Evolutionary conservation across 2,888 invertebrate species (phyloP), one percentile per base, ranked within the genome.

Genomic region (Pomacea canaliculata): DNA sequence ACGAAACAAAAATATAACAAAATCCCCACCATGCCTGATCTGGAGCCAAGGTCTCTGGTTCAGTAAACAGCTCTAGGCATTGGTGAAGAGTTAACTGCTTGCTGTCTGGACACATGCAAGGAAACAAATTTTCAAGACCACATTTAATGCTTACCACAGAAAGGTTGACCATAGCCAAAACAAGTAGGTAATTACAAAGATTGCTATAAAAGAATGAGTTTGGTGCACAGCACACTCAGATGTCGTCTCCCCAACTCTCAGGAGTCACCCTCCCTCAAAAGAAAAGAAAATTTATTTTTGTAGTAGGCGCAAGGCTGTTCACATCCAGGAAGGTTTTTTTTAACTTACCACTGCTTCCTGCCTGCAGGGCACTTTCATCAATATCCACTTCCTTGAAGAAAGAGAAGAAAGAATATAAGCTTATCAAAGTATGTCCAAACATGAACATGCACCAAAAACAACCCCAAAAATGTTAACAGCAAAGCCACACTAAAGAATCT

Each of bases 31-130:
- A 92, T 10, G 92, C 91, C 80, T 92, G 92, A 70, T 92, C 91
- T 19, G 91, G 91, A 68, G 89, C 90, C 76, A 92, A 87, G n/a
- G 90, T 84, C 82, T 92, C 92, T 7, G 92, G 92, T 80, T 92
- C 92, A 2, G 92, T 92, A 83, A 92, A 92, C 79, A 92, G 85
- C 19, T 90, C 85, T 75, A 92, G 79, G 80, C 92, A 92, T 49
- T 91, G 90, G 27, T 90, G 86, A 67, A 91, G 81, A 18, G 87
- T 88, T 37, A 86, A 85, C 70, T 85, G 85, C 59, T 78, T 81
- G 67, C 75, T 82, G 62, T 85, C 87, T 88, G 83, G n/a, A 83
- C 83, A 62, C 60, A 59, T 18, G 60, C 13, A 72, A 23, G 8
- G 8, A 71, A 71, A n/a, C 16, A n/a, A 63, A 66, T 19, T 27